Base-by-base conservation (phyloP, 2,888 invertebrate genomes). In the Parasteatoda lunata region DNA sequence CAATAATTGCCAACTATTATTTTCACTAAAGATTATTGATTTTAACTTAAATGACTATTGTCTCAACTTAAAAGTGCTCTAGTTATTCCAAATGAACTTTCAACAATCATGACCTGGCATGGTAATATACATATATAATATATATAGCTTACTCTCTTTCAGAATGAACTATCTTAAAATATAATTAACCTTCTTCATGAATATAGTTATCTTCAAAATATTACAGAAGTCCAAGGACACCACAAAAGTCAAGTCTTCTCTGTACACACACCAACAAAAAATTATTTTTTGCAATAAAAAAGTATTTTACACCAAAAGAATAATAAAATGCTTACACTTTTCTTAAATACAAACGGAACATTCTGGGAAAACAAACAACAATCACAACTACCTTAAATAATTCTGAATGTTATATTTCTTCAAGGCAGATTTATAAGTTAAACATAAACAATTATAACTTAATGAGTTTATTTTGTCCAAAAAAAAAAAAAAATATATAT, bases 201-300 rank as follows among this genome's bases (percentile, higher is more conserved):
- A 69, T 66, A 9, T 15, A 68, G 68, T 68, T n/a, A 59, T 59
- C n/a, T 68, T 45, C 15, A 80, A 86, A 86, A 86, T 86, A 86
- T 80, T 85, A 85, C 84, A 85, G 85, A 80, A 80, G 54, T 64
- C 75, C 77, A 71, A 77, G 70, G 76, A 86, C 80, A 86, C 80
- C 85, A 86, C 77, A 66, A 66, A 77, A 80, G 47, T 77, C 51
- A 77, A 66, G 64, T 59, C 68, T 73, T 59, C 47, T 76, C 79
- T 79, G 75, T 75, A 76, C 79, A 79, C 78, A 79, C 85, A 86
- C 80, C 80, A 80, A 70, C 66, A 66, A 78, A 66, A 79, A 71
- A 68, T 76, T 69, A 75, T 54, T 52, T 64, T n/a, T 78, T 68
- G 78, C 72, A 79, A 77, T 77, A 86, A 76, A 49, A 73, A 72